Base-by-base conservation (phyloP, 1,140 invertebrate genomes). In the Scaptomyza hsui region DNA sequence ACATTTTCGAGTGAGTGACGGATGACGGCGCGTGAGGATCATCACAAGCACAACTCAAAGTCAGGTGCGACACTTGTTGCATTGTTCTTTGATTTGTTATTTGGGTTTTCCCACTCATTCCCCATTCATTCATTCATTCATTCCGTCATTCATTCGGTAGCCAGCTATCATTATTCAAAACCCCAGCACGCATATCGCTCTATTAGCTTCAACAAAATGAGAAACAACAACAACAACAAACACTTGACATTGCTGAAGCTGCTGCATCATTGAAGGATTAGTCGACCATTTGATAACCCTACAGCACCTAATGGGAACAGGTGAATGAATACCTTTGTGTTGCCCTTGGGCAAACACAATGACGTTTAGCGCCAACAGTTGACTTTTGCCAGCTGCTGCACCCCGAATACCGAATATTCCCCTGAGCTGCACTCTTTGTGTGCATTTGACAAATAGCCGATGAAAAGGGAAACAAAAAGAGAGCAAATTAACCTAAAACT, bases 11-110 rank as follows among this genome's bases (percentile, higher is more conserved):
- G 26, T 65, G 70, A 82, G 57, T 81, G 77, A 86, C 81, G 64
- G 77, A 85, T 81, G 77, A 64, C 72, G 72, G 69, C 68, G 72
- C 72, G 73, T 81, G 82, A 86, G 82, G 80, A 86, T 85, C 81
- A n/a, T n/a, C n/a, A 53, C 65, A 53, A 42, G 41, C 47, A 49
- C 9, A 41, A 24, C 26, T 29, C 19, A 29, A 26, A 56, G 10
- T 44, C 48, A 32, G 57, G 39, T 53, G 49, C 56, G 56, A 51
- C 77, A 80, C 81, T 80, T 76, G 48, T 74, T 59, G 59, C 51
- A 45, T 55, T 57, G 56, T 72, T 13, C 13, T 39, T 21, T 32
- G 45, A 19, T 47, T 55, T 32, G 26, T 37, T 39, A 35, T 57
- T 39, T 60, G 24, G 18, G 39, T 72, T 35, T 63, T 61, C 13